Evolutionary conservation across 2,888 invertebrate species (phyloP), one percentile per base, ranked within the genome.

Genomic region (Bellardia bayeri): DNA sequence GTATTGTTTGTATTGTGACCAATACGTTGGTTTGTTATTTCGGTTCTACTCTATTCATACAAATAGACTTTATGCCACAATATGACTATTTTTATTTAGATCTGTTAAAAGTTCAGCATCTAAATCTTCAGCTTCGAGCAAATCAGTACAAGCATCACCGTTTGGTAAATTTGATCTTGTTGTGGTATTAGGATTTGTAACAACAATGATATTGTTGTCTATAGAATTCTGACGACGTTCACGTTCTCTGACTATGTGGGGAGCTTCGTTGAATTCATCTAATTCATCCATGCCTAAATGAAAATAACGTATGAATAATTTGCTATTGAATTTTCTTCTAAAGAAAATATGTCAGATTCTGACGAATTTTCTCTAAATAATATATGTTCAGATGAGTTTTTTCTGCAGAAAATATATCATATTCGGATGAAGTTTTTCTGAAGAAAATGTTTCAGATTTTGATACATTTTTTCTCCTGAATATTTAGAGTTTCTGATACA

Each of bases 251-350:
- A 97, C 95, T 89, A 97, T 97, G 92, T 98, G 98, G 0, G 98
- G 98, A 2, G 98, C 97, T 93, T 98, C 98, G 93, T 97, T 97
- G 93, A 98, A 98, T 93, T 98, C 98, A 91, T 98, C 98, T 81
- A 98, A 93, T 93, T 98, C 98, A 91, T 98, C 98, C 90, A 96
- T 95, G 88, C 96, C 96, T 91, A 93, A 23, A 58, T 30, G 0
- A 33, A 69, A 51, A 42, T 14, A 1, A 11, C 9, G 40, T 7
- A 45, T 45, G 13, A 45, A 45, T 3, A 45, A 45, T 13, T 13
- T 45, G 2, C 4, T 37, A 6, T 23, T 23, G 23, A 23, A 23
- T 23, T 9, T 45, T 11, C 13, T 7, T 13, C 7, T 45, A 45
- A 11, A 45, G 14, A 51, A 14, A 51, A 51, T 14, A 13, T 14